Percentiles rank a stretch among this genome's conserved stretches.
Conservation (phyloP, 1,140 invertebrate species). For the Microvelia longipes region DNA sequence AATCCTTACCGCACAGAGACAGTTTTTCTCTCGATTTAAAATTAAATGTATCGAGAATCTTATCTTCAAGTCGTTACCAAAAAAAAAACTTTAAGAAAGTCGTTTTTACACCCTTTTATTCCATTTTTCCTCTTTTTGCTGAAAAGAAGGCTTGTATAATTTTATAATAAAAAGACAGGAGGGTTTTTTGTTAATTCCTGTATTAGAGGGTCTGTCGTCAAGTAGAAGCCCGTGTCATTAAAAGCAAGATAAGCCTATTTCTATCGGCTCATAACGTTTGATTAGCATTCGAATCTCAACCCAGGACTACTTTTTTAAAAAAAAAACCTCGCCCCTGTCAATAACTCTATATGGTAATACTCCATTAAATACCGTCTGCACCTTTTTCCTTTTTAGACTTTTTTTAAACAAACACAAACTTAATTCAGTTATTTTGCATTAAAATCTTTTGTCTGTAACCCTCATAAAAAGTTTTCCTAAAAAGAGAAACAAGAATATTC, state of each 20-base stretch:
- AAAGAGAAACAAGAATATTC: too few relatives aligned
- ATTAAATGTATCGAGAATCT: background rate
- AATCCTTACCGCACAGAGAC: too few relatives aligned
- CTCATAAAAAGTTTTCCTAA: too few relatives aligned
- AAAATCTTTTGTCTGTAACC: too few relatives aligned
- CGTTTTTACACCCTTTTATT: background rate
- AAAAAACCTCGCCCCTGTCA: background rate
- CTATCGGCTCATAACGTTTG: background rate
- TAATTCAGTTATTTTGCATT: too few relatives aligned
- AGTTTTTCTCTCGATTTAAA: background rate
- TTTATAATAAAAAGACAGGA: background rate
- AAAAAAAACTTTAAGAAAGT: background rate
- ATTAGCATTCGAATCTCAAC: background rate
- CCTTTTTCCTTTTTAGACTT: background rate
- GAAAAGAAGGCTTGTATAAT: background rate
- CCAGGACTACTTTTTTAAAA: background rate
- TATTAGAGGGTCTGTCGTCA: background rate
- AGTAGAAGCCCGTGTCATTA: background rate
- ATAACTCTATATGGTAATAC: background rate
- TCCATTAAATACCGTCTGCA: background rate
- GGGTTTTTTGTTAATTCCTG: background rate
- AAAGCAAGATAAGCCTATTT: background rate
- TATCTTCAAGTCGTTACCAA: background rate
- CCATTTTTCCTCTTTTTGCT: background rate
- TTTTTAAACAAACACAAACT: background rate